These are phyloP conservation scores for Epirrhoe tristata DNA, from an alignment of 2,888 invertebrate genomes.

Conservation along the genomic window DNA sequence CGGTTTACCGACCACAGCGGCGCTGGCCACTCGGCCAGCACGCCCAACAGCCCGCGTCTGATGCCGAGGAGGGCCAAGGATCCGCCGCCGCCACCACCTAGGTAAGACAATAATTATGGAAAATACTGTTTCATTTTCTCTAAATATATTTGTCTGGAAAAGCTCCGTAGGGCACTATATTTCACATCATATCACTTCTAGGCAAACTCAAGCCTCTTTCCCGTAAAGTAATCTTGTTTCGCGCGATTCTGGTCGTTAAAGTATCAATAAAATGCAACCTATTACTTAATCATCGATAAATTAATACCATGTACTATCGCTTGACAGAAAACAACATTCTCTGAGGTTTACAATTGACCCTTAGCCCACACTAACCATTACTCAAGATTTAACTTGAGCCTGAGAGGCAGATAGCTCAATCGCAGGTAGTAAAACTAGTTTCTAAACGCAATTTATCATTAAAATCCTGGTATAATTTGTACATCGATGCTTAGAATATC, in stretches of 20 bases:
- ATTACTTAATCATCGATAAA: neutral
- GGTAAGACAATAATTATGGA: constrained; percentile 57
- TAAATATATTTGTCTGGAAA: too few species aligned
- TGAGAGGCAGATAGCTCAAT: constrained; percentile 24
- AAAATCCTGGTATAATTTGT: constrained; percentile 26
- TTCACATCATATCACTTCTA: too few species aligned
- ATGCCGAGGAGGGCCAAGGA: constrained; percentile 85
- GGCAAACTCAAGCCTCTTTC: too few species aligned
- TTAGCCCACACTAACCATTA: constrained; percentile 10
- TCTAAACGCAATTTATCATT: constrained; percentile 32
- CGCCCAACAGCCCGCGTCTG: constrained; percentile 90
- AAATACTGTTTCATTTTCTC: neutral
- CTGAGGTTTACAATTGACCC: constrained; percentile 17
- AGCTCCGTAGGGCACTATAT: too few species aligned
- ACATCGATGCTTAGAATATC: constrained; percentile 3
- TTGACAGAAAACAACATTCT: constrained; percentile 11
- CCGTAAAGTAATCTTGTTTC: too few species aligned
- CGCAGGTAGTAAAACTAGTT: constrained; percentile 23
- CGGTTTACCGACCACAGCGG: constrained; percentile 89
- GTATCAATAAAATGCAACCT: neutral
- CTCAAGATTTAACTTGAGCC: constrained; percentile 23
- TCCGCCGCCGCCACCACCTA: constrained; percentile 79
- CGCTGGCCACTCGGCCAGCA: constrained; percentile 85
- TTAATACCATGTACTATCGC: neutral
- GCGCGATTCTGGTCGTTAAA: too few species aligned